phyloP scores from a whole-genome alignment of 2,888 invertebrate genomes.

The Craniophora ligustri region DNA sequence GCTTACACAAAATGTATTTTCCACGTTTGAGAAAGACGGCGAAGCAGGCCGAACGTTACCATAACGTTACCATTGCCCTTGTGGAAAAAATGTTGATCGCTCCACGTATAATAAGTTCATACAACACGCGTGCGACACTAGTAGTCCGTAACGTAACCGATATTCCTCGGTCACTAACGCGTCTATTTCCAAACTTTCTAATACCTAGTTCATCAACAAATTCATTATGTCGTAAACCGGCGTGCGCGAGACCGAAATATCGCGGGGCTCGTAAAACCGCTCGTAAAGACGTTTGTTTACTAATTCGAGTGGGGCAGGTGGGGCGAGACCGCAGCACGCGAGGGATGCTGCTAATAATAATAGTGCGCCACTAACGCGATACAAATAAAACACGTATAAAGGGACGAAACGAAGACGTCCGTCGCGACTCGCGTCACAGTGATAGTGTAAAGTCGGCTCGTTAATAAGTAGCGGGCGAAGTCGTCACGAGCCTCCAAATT shows the following conservation, averaged over 20 bases:
- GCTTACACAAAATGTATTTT: constrained; percentile 19
- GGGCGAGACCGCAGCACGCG: constrained; percentile 73
- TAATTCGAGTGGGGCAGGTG: constrained; percentile 88
- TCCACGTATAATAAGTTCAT: constrained; percentile 60
- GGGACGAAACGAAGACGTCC: constrained; percentile 51
- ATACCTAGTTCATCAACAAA: constrained; percentile 88
- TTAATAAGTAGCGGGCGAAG: constrained; percentile 81
- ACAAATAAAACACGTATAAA: constrained; percentile 58
- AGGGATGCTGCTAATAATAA: constrained; percentile 83
- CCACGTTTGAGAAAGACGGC: constrained; percentile 4
- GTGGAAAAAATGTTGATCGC: constrained; percentile 14
- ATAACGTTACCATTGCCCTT: constrained; percentile 14
- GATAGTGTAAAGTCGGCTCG: constrained; percentile 81
- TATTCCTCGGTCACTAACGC: constrained; percentile 76
- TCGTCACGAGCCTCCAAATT: constrained; percentile 82
- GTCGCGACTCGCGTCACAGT: constrained; percentile 55
- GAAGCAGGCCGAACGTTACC: not conserved
- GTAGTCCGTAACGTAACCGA: constrained; percentile 55
- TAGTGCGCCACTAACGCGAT: constrained; percentile 59
- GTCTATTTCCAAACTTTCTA: constrained; percentile 88
- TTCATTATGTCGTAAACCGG: constrained; percentile 88
- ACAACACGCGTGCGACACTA: constrained; percentile 44
- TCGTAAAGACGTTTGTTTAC: constrained; percentile 89
- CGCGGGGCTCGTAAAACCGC: constrained; percentile 86
- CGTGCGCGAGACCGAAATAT: constrained; percentile 87